Base-by-base conservation (phyloP, 2,113 vertebrate genomes). In the Xerus inauris region DNA sequence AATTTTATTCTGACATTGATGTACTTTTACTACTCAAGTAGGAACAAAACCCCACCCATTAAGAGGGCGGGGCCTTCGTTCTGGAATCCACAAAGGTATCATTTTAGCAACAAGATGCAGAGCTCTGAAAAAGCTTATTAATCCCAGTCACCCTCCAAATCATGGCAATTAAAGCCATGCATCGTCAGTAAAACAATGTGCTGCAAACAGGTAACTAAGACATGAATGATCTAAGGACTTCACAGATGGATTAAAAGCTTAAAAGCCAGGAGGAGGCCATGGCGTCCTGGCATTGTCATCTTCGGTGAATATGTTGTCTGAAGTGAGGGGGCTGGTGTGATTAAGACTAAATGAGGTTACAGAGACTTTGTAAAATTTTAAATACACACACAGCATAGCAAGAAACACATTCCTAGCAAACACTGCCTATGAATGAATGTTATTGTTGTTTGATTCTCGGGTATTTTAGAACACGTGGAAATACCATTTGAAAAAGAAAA, bases 201-300 rank as follows among this genome's bases (percentile, higher is more conserved):
- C 24, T 0, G 6, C 87, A 14, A n/a, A 92, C 45, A 64, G 12
- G 64, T 30, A 93, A 38, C 24, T 82, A 85, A 95, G 93, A 73
- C 82, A 54, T 51, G 20, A 92, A 35, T 79, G 91, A 54, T 67
- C 77, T 81, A 65, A 92, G 69, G 59, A 69, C 77, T 86, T 91
- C 42, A 75, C 0, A 26, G 42, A 72, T 40, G 77, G 83, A 92
- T 87, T 65, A 97, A 94, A 96, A 81, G 40, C 92, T 85, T 89
- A 80, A 71, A 77, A 35, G 13, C 59, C 47, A 86, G 79, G 51
- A 81, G 57, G 75, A 19, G 62, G 65, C 92, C 94, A 57, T 54
- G 42, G 47, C 28, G 42, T 24, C 28, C 16, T 64, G n/a, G 72
- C 26, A 87, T 38, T 95, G 76, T 69, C 11, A 47, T 19, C 32